Percentiles rank a stretch among this genome's conserved stretches.
Conservation (phyloP, 2,113 vertebrate genomes). For the Larimichthys crocea region DNA sequence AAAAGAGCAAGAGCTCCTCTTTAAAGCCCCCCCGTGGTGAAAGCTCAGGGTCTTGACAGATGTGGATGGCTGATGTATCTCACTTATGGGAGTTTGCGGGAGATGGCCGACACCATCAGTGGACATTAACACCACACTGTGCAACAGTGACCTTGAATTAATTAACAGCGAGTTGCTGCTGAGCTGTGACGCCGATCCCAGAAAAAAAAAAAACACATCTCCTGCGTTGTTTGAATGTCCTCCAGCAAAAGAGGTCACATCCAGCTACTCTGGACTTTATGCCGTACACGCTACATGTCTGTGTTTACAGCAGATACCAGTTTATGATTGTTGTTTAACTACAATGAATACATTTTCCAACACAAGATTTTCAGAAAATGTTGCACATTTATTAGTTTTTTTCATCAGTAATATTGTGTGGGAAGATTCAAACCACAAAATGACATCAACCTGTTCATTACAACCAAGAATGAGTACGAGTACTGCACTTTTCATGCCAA, state of each 20-base stretch:
- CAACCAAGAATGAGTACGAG: background rate
- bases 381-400: conserved; percentile 23
- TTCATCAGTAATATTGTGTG: background rate
- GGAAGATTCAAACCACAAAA: conserved; percentile 9
- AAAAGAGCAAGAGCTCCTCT: conserved; percentile 13
- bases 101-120: background rate
- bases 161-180: conserved; percentile 17
- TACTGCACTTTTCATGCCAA: background rate
- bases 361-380: background rate
- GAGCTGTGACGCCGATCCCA: conserved; percentile 4
- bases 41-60: conserved; percentile 22
- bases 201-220: background rate
- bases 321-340: conserved; percentile 9
- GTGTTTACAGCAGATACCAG: background rate
- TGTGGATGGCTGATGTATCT: background rate
- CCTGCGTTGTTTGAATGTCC: background rate
- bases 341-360: background rate
- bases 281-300: background rate
- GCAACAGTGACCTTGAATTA: conserved; percentile 37
- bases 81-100: background rate
- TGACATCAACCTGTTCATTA: background rate
- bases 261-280: background rate
- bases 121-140: conserved; percentile 18
- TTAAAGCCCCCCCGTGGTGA: conserved; percentile 7
- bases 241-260: background rate